Evolutionary conservation across 1,140 invertebrate genomes (phyloP).

Genomic region (Drosophila littoralis): DNA sequence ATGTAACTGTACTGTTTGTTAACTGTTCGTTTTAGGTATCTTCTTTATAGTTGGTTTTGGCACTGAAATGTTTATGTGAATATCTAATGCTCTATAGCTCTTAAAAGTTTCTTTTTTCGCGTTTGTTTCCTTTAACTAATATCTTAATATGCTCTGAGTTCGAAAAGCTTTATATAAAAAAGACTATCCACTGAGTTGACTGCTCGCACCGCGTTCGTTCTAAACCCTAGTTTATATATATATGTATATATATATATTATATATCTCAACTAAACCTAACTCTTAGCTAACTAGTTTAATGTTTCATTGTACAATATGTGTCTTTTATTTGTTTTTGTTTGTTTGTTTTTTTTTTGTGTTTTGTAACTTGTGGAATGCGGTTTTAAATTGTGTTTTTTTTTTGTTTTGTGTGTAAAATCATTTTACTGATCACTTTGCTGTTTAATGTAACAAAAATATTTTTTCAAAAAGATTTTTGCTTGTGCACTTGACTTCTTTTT

Average conservation of each 20-base stretch:
- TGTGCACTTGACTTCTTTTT: constrained; percentile 49
- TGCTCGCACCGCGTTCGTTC: constrained; percentile 41
- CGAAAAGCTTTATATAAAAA: constrained; percentile 50
- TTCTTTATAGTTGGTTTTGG: constrained; percentile 41
- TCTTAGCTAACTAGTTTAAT: constrained; percentile 31
- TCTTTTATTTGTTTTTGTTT: constrained; percentile 58
- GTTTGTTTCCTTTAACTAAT: constrained; percentile 50
- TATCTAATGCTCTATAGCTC: constrained; percentile 10
- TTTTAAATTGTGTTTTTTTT: constrained; percentile 44
- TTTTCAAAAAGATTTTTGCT: constrained; percentile 54
- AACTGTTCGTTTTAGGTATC: constrained; percentile 27
- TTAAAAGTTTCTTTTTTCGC: constrained; percentile 14
- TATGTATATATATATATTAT: constrained; percentile 3
- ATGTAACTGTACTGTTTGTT: constrained; percentile 16
- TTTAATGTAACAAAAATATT: constrained; percentile 51
- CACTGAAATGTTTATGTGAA: constrained; percentile 36
- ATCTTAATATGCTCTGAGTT: constrained; percentile 78
- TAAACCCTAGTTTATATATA: constrained; percentile 24
- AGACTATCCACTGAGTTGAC: constrained; percentile 76
- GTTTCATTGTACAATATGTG: constrained; percentile 74
- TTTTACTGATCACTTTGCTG: constrained; percentile 81
- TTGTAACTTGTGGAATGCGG: constrained; percentile 58
- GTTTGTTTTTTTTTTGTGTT: constrained; percentile 9
- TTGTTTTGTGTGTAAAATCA: constrained; percentile 72
- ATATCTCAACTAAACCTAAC: constrained; percentile 30